These are phyloP conservation scores for Hylaeus volcanicus DNA, from an alignment of 1,140 invertebrate species.

Conservation along the genomic window DNA sequence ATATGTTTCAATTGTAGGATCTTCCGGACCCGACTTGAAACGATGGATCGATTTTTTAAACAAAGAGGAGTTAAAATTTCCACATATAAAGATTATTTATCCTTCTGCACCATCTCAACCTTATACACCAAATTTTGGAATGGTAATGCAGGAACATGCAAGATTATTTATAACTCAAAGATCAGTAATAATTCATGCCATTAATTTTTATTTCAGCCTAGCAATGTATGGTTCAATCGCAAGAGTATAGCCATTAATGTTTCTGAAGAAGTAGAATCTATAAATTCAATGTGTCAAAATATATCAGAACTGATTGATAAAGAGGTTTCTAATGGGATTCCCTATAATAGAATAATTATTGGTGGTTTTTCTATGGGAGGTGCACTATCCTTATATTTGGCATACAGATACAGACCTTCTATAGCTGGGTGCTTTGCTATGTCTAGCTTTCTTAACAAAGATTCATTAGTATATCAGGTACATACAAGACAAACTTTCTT, in stretches of 20 bases:
- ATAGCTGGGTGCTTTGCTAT: constrained; percentile 86
- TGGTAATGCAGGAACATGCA: constrained; percentile 73
- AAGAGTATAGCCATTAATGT: constrained; percentile 82
- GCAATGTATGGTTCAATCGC: constrained; percentile 70
- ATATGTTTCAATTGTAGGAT: constrained; percentile 80
- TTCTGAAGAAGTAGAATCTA: constrained; percentile 83
- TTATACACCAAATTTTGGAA: constrained; percentile 84
- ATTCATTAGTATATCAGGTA: constrained; percentile 85
- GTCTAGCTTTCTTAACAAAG: constrained; percentile 86
- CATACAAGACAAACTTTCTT: neutral
- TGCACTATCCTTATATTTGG: constrained; percentile 84
- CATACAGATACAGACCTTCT: constrained; percentile 82
- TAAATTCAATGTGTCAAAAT: constrained; percentile 81
- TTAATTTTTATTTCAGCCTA: constrained; percentile 69
- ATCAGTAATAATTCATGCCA: neutral
- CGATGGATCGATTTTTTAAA: constrained; percentile 85
- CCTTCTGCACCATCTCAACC: constrained; percentile 86
- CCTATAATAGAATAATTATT: constrained; percentile 84
- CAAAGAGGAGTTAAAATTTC: constrained; percentile 83
- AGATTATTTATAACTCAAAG: neutral
- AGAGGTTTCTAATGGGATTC: constrained; percentile 84
- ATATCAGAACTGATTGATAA: constrained; percentile 83
- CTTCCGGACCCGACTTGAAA: constrained; percentile 83
- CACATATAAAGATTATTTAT: constrained; percentile 86
- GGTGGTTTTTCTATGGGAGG: constrained; percentile 91